Conservation (phyloP, 2,797 vertebrate species). For the Gobionotothen gibberifrons region DNA sequence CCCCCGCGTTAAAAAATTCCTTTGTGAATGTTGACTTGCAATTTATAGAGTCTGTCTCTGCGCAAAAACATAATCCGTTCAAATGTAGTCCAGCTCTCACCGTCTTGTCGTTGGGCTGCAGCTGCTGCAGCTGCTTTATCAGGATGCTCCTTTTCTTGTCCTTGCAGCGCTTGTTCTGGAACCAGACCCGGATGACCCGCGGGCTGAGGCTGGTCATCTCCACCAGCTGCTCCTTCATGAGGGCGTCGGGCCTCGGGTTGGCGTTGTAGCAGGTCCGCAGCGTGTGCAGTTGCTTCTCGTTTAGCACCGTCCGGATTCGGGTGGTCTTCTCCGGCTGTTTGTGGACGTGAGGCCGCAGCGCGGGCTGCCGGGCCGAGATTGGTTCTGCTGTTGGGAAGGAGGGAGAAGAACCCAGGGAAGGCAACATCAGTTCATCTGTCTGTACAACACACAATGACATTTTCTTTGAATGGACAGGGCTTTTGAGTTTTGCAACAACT, state of each 20-base stretch:
- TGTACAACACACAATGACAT: neutral
- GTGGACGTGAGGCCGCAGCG: slow-evolving; percentile 92
- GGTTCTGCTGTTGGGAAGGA: slow-evolving; percentile 88
- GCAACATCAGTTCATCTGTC: slow-evolving; percentile 4
- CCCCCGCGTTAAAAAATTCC: neutral
- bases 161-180: slow-evolving; percentile 96
- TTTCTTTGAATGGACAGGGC: neutral
- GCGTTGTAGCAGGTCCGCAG: slow-evolving; percentile 96
- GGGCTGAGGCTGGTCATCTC: slow-evolving; percentile 96
- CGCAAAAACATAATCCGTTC: neutral
- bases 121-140: slow-evolving; percentile 95
- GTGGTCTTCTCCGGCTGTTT: slow-evolving; percentile 96
- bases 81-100: slow-evolving; percentile 75
- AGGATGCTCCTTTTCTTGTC: slow-evolving; percentile 94
- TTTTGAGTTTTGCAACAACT: neutral
- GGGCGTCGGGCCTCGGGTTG: slow-evolving; percentile 93
- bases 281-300: slow-evolving; percentile 96
- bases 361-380: slow-evolving; percentile 92
- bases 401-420: neutral
- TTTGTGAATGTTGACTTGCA: neutral
- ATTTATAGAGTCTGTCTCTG: neutral
- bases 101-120: slow-evolving; percentile 95
- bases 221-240: slow-evolving; percentile 96
- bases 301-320: slow-evolving; percentile 92
- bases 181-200: slow-evolving; percentile 94